These are phyloP conservation scores for Sturnus vulgaris DNA, from an alignment of 2,113 vertebrate species.

Conservation along the genomic window DNA sequence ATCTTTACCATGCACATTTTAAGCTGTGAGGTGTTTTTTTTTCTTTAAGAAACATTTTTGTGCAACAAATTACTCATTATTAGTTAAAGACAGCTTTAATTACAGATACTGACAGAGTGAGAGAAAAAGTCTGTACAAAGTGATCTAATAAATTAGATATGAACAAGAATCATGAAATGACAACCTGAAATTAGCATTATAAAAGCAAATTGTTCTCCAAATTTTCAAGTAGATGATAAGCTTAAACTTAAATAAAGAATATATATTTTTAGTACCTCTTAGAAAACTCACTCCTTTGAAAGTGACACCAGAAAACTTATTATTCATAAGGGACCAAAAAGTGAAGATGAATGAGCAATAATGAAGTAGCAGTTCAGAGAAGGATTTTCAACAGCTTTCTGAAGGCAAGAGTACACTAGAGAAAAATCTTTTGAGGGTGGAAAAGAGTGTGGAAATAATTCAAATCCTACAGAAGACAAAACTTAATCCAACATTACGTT, in stretches of 20 bases:
- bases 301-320: neutral
- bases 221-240: conserved; percentile 2
- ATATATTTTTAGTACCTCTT: neutral
- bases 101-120: neutral
- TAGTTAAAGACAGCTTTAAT: conserved; percentile 24
- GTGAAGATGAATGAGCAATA: neutral
- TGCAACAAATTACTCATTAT: neutral
- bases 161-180: neutral
- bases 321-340: neutral
- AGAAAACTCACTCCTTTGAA: neutral
- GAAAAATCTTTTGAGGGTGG: neutral
- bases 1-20: neutral
- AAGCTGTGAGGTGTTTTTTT: neutral
- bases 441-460: neutral
- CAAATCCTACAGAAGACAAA: neutral
- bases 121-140: neutral
- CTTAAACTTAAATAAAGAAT: conserved; percentile 13
- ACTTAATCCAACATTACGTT: neutral
- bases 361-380: neutral
- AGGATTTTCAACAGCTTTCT: neutral
- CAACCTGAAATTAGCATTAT: conserved; percentile 36
- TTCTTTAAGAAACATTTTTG: neutral
- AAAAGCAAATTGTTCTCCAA: conserved; percentile 23
- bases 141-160: conserved; percentile 13
- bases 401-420: neutral